phyloP scores from a whole-genome alignment of 2,888 invertebrate genomes.

The Melangyna quadrimaculata region DNA sequence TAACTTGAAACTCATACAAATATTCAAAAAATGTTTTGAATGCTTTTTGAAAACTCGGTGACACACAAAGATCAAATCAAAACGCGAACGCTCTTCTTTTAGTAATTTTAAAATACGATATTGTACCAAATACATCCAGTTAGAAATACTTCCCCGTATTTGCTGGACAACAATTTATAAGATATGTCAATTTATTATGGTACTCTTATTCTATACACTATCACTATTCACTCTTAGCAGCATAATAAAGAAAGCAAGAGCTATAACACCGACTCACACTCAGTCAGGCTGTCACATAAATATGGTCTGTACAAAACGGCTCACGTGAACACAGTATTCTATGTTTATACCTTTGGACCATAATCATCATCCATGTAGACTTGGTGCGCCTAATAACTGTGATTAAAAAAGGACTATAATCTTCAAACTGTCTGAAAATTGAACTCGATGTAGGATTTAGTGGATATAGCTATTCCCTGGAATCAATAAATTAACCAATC shows the following conservation, averaged over 20 bases:
- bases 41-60: no score
- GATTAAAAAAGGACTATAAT: slow-evolving; percentile 50
- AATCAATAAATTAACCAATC: background rate
- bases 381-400: slow-evolving; percentile 57
- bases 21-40: no score
- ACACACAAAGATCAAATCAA: no score
- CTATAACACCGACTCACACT: background rate
- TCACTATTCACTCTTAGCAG: background rate
- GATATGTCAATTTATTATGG: no score
- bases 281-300: no score
- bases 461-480: background rate
- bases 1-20: no score
- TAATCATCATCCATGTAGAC: slow-evolving; percentile 37
- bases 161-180: no score
- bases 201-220: no score
- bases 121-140: no score
- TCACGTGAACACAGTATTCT: background rate
- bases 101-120: no score
- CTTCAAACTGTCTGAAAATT: slow-evolving; percentile 49
- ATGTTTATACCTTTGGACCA: background rate
- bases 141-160: no score
- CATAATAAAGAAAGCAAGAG: background rate
- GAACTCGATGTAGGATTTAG: slow-evolving; percentile 33
- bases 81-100: no score
- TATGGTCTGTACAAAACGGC: background rate